Conservation (phyloP, 2,113 vertebrate species). For the Chitala chitala region DNA sequence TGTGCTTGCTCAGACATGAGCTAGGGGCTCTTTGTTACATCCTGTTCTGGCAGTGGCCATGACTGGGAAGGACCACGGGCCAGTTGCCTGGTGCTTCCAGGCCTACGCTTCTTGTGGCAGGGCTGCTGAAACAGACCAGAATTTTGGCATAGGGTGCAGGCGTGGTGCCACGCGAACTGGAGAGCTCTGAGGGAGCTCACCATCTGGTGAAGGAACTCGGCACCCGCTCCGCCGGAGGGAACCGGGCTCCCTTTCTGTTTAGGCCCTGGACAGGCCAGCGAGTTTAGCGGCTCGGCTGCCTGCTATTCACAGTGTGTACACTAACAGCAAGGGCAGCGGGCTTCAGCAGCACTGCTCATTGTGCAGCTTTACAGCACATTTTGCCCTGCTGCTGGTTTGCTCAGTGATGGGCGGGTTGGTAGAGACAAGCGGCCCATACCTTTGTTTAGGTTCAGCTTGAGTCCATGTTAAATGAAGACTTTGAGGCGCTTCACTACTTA, state of each 20-base stretch:
- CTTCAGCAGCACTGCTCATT: background rate
- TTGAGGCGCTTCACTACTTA: no score
- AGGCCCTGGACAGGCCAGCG: background rate
- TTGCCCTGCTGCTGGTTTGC: background rate
- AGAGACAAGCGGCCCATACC: no score
- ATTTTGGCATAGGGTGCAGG: background rate
- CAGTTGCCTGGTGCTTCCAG: background rate
- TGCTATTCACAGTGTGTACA: background rate
- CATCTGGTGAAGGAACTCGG: conserved; percentile 11
- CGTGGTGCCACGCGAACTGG: background rate
- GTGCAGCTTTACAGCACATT: background rate
- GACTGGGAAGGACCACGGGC: background rate
- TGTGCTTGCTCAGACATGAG: background rate
- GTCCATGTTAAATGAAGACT: no score
- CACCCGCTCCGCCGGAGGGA: background rate
- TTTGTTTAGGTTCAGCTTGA: no score
- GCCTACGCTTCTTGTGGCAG: background rate
- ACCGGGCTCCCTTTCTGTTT: background rate
- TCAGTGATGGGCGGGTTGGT: background rate
- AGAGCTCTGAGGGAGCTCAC: background rate
- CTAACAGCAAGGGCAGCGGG: background rate
- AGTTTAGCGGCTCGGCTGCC: background rate
- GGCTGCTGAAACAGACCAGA: background rate
- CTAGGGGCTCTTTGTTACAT: background rate
- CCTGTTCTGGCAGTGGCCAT: background rate